A percentile compares a stretch with the other conserved stretches of the same genome.
Conservation (phyloP, 2,797 vertebrate species). For the Serranus cabrilla region DNA sequence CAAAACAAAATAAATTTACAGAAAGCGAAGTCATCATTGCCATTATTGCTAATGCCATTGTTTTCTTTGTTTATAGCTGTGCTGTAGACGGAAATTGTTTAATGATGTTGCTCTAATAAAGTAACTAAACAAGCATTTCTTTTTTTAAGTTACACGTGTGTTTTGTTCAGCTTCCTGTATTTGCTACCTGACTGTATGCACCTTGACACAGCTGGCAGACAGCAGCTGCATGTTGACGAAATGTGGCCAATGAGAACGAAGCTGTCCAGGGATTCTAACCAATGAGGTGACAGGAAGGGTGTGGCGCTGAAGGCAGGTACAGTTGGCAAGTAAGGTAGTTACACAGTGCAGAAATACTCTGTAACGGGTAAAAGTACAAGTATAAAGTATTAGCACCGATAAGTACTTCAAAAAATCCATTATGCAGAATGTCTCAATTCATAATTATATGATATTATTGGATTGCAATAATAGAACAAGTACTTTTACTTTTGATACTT, state of each 20-base stretch:
- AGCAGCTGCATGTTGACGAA: constrained; percentile 65
- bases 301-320: constrained; percentile 11
- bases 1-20: constrained; percentile 45
- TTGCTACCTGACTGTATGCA: neutral
- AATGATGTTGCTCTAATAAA: accelerated
- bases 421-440: too few species aligned
- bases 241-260: constrained; percentile 66
- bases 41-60: too few species aligned
- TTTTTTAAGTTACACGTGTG: accelerated
- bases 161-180: constrained; percentile 9
- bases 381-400: too few species aligned
- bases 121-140: too few species aligned
- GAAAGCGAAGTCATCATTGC: too few species aligned
- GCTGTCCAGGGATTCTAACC: constrained; percentile 33
- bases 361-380: too few species aligned
- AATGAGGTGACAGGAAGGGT: constrained; percentile 58
- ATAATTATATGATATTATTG: too few species aligned
- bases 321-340: too few species aligned
- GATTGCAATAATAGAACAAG: too few species aligned
- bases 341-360: too few species aligned
- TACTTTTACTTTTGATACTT: too few species aligned
- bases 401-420: too few species aligned
- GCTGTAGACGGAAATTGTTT: accelerated
- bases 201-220: constrained; percentile 32
- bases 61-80: accelerated